Base-by-base conservation (phyloP, 2,888 invertebrate species). In the Pediacus dermestoides region DNA sequence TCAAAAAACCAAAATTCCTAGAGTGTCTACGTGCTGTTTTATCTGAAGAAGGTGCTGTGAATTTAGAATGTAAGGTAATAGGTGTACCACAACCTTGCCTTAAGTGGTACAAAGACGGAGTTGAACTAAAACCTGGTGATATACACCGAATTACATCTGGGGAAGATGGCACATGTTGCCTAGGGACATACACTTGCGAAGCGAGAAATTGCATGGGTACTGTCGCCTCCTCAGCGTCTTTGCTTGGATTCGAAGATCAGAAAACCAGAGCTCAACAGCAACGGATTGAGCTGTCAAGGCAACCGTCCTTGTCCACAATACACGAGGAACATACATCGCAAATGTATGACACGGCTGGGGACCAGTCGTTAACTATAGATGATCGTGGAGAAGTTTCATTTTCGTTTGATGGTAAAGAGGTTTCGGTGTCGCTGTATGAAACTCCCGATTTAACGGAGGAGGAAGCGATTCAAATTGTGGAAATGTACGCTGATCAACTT, bases 401-500 rank as follows among this genome's bases (percentile, higher is more conserved):
- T 61, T 90, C 89, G 2, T 90, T 92, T 52, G 91, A 91, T 57
- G 91, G 91, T 2, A 89, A 88, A 70, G 91, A 92, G 71, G 88
- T 91, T 0, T 90, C 90, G 0, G 88, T 91, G 0, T 91, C 91
- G 2, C 70, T 92, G 2, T 92, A 91, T 59, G 92, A 92, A 72
- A 92, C 92, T 1, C 92, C 92, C 0, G 92, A 92, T 70, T 73
- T 92, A 32, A 92, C 91, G 0, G 90, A 92, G 68, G 89, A 91
- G 66, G 91, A 92, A 71, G 92, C 91, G 0, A 73, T 90, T 16
- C 87, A 91, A 70, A 89, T 92, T 55, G 85, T 91, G 0, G 91
- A 92, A 75, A 91, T 92, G 89, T 92, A 91, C 60, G 92, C 92
- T 0, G 90, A 92, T 63, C 90, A 92, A 67, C 74, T 91, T 39